Evolutionary conservation across 1,140 invertebrate species (phyloP), one percentile per base, ranked within the genome.

Genomic region (Oryzaephilus surinamensis): DNA sequence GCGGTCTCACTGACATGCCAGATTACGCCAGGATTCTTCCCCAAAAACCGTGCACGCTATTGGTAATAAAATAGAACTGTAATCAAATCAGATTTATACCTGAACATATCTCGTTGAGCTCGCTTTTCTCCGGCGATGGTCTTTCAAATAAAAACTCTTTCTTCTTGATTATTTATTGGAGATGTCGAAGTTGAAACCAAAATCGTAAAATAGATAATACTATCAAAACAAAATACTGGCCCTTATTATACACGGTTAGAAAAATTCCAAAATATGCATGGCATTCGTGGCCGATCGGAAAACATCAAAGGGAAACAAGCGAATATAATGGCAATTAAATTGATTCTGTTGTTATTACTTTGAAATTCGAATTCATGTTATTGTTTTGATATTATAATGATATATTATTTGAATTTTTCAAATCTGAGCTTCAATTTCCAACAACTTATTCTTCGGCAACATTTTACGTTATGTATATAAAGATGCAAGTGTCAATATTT

Each of bases 21-120:
- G 41, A 43, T 43, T 43, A 43, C 41, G 26, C 20, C 16, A 38
- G 35, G 32, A 28, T 29, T 29, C 20, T 28, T 24, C n/a, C n/a
- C n/a, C n/a, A 32, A n/a, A 36, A 38, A 43, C 18, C 18, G 34
- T 26, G 34, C 31, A 21, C 41, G 34, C 35, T 37, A 43, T 43
- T 43, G 41, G 33, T 38, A 43, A 43, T 43, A 43, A 43, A 43
- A 43, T 43, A 43, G 34, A 32, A 34, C 41, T 28, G 35, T 33
- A 37, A 38, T 43, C 41, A 38, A 43, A 43, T 26, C 41, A 43
- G 41, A 43, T 43, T 43, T 43, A 43, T 43, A 43, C 35, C 34
- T 30, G 24, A 37, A 43, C 30, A 38, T 43, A 43, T 30, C 29
- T 37, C 21, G 39, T 34, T 41, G 31, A 28, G 24, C 39, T 20